Percentiles rank a stretch among this genome's conserved stretches.
Conservation (phyloP, 2,113 vertebrate genomes). For the Saimiri boliviensis region DNA sequence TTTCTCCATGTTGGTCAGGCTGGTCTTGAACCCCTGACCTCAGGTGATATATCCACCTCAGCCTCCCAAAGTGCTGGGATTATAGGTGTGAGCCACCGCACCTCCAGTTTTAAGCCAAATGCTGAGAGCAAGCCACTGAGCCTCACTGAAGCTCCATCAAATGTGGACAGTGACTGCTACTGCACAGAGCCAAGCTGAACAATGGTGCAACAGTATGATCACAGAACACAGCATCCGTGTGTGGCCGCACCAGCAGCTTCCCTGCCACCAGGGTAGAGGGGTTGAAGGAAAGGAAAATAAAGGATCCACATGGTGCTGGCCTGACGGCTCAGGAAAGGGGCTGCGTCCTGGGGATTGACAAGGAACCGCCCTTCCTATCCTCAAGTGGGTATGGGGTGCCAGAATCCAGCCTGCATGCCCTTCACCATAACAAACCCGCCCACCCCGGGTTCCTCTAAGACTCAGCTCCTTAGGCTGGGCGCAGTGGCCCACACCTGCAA, state of each 20-base stretch:
- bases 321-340: neutral
- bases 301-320: fast-evolving
- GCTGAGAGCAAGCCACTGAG: neutral
- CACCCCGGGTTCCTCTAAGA: neutral
- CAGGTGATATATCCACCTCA: too few relatives aligned
- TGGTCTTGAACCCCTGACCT: too few relatives aligned
- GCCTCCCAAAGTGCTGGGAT: too few relatives aligned
- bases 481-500: neutral
- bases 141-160: neutral
- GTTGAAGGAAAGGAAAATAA: neutral
- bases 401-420: neutral
- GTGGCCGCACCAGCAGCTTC: fast-evolving
- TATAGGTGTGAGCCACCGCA: too few relatives aligned
- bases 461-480: neutral
- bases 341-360: too few relatives aligned
- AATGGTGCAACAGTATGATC: fast-evolving
- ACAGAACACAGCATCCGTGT: fast-evolving
- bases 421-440: neutral
- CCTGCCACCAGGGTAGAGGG: neutral
- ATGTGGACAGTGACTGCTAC: fast-evolving
- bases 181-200: fast-evolving
- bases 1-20: too few relatives aligned
- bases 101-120: neutral
- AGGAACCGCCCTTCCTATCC: neutral
- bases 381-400: neutral